A percentile compares a stretch with the other conserved stretches of the same genome.
Evolutionary conservation across 2,888 invertebrate genomes (phyloP).

Genomic region (Ormyrus labotus): DNA sequence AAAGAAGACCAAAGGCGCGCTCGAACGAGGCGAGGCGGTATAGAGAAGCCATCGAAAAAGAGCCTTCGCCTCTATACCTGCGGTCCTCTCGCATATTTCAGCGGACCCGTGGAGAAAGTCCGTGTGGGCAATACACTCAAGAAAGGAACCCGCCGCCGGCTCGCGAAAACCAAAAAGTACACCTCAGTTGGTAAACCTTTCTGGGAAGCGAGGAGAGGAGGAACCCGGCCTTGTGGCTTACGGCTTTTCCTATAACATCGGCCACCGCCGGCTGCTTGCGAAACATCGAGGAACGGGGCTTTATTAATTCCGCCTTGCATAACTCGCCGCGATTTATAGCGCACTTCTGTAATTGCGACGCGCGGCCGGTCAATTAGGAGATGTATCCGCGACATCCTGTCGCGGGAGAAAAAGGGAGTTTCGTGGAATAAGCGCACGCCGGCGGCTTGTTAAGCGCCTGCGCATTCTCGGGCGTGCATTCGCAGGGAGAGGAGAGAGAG

Average conservation of each 20-base stretch:
- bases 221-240: no score
- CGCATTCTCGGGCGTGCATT: constrained; percentile 2
- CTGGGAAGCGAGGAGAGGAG: constrained; percentile 45
- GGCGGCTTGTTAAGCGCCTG: not conserved
- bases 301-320: no score
- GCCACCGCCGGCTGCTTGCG: no score
- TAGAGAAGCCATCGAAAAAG: not conserved
- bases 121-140: not conserved
- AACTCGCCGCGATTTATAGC: no score
- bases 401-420: not conserved
- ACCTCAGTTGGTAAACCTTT: constrained; percentile 55
- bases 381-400: no score
- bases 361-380: no score
- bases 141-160: no score
- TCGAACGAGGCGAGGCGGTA: not conserved
- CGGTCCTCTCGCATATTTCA: constrained; percentile 10
- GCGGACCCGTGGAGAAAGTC: constrained; percentile 43
- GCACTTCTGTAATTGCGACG: no score
- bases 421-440: not conserved
- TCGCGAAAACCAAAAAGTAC: constrained; percentile 40
- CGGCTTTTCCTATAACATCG: no score
- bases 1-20: not conserved
- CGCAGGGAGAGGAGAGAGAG: no score
- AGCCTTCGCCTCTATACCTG: not conserved
- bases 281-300: no score